A percentile compares a stretch with the other conserved stretches of the same genome.
phyloP scores from a whole-genome alignment of 2,113 vertebrate genomes.

The Myrmophylax atrothorax region DNA sequence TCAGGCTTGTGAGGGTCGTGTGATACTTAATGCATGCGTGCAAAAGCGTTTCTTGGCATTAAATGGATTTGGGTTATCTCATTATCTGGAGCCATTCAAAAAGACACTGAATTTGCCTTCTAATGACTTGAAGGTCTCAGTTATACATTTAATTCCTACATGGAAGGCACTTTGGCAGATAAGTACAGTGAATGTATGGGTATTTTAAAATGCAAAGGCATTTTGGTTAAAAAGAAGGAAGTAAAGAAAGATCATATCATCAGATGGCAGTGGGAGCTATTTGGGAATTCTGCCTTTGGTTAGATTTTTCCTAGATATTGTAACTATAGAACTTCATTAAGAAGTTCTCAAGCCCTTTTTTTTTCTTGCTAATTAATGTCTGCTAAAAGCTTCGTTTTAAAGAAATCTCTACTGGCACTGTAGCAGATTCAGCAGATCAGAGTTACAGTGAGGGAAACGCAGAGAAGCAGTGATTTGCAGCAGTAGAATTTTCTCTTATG shows the following conservation, averaged over 20 bases:
- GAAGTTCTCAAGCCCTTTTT: not conserved
- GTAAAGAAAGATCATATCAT: not conserved
- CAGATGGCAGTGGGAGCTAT: not conserved
- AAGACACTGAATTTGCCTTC: not conserved
- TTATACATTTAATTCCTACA: constrained; percentile 20
- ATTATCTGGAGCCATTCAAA: not conserved
- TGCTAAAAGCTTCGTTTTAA: not conserved
- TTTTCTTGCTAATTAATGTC: not conserved
- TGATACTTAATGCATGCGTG: not conserved
- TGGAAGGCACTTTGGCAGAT: constrained; percentile 5
- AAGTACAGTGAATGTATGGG: not conserved
- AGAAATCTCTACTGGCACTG: not conserved
- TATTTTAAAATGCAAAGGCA: not conserved
- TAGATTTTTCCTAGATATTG: not conserved
- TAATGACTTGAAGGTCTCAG: constrained; percentile 4
- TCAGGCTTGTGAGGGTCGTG: not conserved
- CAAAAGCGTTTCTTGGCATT: not conserved
- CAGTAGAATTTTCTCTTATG: not conserved
- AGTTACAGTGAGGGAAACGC: not conserved
- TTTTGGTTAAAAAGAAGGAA: not conserved
- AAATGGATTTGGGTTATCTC: constrained; percentile 14
- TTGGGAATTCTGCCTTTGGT: not conserved
- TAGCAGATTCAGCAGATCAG: not conserved
- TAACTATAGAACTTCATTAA: not conserved
- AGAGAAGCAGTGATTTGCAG: not conserved